Evolutionary conservation across 2,113 vertebrate genomes (phyloP).

Genomic region (Accipiter virgatus): DNA sequence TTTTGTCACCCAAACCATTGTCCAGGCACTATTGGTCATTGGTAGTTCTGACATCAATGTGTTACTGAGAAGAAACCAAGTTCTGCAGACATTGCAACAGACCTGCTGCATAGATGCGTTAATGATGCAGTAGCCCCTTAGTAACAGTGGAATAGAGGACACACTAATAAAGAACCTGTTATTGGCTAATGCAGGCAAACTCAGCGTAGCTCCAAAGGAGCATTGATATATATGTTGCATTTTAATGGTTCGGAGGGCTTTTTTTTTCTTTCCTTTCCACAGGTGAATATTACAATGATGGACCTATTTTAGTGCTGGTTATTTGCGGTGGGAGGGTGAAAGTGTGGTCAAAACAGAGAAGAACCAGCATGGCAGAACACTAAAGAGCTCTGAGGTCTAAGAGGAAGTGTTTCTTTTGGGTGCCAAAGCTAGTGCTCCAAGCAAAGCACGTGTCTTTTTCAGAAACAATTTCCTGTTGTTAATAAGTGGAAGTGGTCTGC

Average conservation of each 20-base stretch:
- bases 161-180: background rate
- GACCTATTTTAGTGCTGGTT: background rate
- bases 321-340: background rate
- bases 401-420: background rate
- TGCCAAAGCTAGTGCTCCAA: background rate
- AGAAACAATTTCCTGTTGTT: background rate
- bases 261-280: background rate
- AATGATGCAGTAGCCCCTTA: background rate
- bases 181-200: background rate
- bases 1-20: background rate
- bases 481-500: slow-evolving; percentile 16
- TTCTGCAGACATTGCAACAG: background rate
- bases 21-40: background rate
- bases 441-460: background rate
- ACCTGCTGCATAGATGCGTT: background rate
- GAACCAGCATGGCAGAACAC: background rate
- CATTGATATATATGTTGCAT: background rate
- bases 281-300: background rate
- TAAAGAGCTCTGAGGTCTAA: background rate
- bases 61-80: background rate
- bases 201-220: background rate
- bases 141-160: no score
- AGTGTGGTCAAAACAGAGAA: background rate
- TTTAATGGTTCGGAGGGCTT: background rate
- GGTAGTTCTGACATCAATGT: background rate